Conservation (phyloP, 2,888 invertebrate genomes). For the Brachynemurus nebulosus region DNA sequence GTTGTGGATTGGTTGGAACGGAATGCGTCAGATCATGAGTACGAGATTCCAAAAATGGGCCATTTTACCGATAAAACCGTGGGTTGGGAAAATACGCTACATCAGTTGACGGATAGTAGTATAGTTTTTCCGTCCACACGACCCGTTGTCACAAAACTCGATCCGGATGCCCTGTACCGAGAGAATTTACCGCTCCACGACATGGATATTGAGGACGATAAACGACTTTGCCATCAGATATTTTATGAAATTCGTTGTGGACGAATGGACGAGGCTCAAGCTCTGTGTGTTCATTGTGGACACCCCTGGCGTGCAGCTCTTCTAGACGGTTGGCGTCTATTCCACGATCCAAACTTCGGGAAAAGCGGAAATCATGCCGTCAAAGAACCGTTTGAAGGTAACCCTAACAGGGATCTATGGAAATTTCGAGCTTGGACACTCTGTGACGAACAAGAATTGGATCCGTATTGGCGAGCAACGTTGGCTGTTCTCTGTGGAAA, state of each 20-base stretch:
- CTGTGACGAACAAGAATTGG: constrained; percentile 35
- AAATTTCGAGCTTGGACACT: constrained; percentile 58
- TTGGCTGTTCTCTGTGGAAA: constrained; percentile 74
- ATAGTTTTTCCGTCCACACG: constrained; percentile 42
- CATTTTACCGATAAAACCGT: constrained; percentile 71
- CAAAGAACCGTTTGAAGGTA: constrained; percentile 54
- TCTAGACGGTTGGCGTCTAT: constrained; percentile 78
- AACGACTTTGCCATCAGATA: constrained; percentile 41
- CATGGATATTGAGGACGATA: constrained; percentile 73
- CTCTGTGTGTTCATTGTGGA: constrained; percentile 70
- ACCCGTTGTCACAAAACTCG: constrained; percentile 53
- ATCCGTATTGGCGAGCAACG: constrained; percentile 49
- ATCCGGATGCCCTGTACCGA: constrained; percentile 80
- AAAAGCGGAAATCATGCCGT: constrained; percentile 23
- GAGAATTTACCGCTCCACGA: constrained; percentile 70
- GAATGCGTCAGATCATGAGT: constrained; percentile 47
- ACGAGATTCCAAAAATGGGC: constrained; percentile 36
- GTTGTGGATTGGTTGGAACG: constrained; percentile 89
- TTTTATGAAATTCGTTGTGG: constrained; percentile 75
- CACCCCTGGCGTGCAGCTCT: constrained; percentile 87
- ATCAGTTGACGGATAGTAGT: constrained; percentile 48
- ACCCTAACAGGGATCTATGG: constrained; percentile 68
- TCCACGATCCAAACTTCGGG: constrained; percentile 71
- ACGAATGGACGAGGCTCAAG: constrained; percentile 69
- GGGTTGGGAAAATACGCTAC: constrained; percentile 86